These are phyloP conservation scores for Monoplex corrugatus DNA, from an alignment of 2,888 invertebrate genomes.

Conservation along the genomic window DNA sequence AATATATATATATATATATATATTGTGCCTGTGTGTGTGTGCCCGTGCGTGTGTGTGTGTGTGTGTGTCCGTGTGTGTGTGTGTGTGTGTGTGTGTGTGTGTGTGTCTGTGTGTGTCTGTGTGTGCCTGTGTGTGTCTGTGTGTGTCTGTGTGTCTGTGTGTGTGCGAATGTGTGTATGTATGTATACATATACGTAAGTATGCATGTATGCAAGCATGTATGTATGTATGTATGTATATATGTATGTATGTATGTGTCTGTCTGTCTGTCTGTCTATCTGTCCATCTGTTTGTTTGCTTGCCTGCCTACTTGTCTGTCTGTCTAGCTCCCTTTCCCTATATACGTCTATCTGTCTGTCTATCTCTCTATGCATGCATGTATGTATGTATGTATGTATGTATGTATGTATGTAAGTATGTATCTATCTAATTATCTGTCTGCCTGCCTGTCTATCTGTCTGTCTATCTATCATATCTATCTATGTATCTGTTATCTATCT, in stretches of 20 bases:
- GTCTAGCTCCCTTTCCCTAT: background rate
- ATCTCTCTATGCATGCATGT: background rate
- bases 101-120: slow-evolving; percentile 17
- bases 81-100: slow-evolving; percentile 26
- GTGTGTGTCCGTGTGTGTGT: background rate
- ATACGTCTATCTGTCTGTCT: background rate
- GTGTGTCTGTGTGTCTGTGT: slow-evolving; percentile 26
- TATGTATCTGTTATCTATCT: no score
- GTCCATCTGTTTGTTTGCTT: background rate
- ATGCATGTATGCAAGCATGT: background rate
- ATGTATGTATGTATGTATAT: background rate
- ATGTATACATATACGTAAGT: background rate
- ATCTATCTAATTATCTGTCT: no score
- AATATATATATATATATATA: no score
- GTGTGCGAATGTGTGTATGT: slow-evolving; percentile 5
- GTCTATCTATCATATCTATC: no score
- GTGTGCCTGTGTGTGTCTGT: background rate
- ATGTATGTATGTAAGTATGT: background rate
- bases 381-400: background rate
- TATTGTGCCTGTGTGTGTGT: no score
- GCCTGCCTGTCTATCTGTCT: no score
- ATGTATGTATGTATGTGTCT: background rate
- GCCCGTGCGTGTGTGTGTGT: background rate
- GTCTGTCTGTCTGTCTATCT: background rate
- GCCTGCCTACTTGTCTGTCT: background rate